A percentile compares a stretch with the other conserved stretches of the same genome.
Evolutionary conservation across 2,888 invertebrate genomes (phyloP).

Genomic region (Ferdinandea cuprea): DNA sequence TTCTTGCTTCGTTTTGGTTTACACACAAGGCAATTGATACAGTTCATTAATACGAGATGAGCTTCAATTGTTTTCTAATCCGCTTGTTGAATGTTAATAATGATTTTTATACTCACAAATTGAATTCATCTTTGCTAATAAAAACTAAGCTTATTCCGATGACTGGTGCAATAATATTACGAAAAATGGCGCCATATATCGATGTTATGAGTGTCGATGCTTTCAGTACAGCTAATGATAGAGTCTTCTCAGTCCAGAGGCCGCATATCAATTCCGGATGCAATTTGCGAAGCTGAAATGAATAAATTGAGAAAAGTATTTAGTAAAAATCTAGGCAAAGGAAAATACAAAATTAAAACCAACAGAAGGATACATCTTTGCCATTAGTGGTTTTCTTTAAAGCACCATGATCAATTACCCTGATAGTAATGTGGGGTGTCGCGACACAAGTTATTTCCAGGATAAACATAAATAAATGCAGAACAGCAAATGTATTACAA

Average conservation of each 20-base stretch:
- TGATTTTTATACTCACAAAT: conserved; percentile 79
- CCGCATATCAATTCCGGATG: conserved; percentile 82
- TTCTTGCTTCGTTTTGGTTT: no score
- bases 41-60: no score
- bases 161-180: conserved; percentile 82
- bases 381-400: no score
- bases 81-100: background rate
- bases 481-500: no score
- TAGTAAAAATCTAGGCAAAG: background rate
- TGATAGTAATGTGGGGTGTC: no score
- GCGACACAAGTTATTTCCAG: no score
- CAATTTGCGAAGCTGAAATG: conserved; percentile 80
- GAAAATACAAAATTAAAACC: conserved; percentile 9
- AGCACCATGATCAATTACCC: no score
- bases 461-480: no score
- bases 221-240: conserved; percentile 80
- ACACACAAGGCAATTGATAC: no score
- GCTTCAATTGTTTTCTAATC: no score
- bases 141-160: conserved; percentile 83
- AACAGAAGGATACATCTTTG: background rate
- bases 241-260: conserved; percentile 82
- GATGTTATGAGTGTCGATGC: conserved; percentile 82
- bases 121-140: conserved; percentile 83
- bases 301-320: conserved; percentile 1
- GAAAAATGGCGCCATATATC: conserved; percentile 82